A percentile compares a stretch with the other conserved stretches of the same genome.
Conservation (phyloP, 2,113 vertebrate species). For the Girardinichthys multiradiatus region DNA sequence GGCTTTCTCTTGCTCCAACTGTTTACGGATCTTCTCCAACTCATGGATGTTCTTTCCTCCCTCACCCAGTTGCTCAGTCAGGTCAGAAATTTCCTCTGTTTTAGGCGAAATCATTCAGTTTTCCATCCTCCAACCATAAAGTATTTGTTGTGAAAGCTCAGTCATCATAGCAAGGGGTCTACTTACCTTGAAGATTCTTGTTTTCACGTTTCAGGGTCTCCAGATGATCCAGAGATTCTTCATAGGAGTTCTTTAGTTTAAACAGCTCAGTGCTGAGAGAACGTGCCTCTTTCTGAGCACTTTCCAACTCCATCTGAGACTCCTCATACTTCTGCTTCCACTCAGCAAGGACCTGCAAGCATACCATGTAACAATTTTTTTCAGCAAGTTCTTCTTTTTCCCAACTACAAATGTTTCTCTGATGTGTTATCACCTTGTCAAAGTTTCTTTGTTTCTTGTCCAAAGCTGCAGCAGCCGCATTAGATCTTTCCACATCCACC, state of each 20-base stretch:
- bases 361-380: neutral
- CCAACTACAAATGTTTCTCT: neutral
- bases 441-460: slow-evolving; percentile 82
- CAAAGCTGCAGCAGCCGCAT: slow-evolving; percentile 72
- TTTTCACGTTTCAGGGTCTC: slow-evolving; percentile 87
- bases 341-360: slow-evolving; percentile 81
- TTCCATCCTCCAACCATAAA: neutral
- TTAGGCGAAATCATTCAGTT: slow-evolving; percentile 6
- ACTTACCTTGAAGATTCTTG: slow-evolving; percentile 80
- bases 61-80: slow-evolving; percentile 77
- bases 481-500: slow-evolving; percentile 33
- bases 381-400: neutral
- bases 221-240: slow-evolving; percentile 86
- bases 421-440: slow-evolving; percentile 74
- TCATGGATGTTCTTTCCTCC: slow-evolving; percentile 80
- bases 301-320: slow-evolving; percentile 82
- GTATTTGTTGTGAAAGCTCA: neutral
- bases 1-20: slow-evolving; percentile 68
- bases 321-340: slow-evolving; percentile 83
- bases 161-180: slow-evolving; percentile 38
- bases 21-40: slow-evolving; percentile 77
- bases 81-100: slow-evolving; percentile 79
- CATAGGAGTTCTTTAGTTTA: slow-evolving; percentile 88
- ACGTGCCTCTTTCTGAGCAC: slow-evolving; percentile 82
- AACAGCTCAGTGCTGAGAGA: slow-evolving; percentile 86